These are phyloP conservation scores for Harmothoe impar DNA, from an alignment of 2,888 invertebrate genomes.

Conservation along the genomic window DNA sequence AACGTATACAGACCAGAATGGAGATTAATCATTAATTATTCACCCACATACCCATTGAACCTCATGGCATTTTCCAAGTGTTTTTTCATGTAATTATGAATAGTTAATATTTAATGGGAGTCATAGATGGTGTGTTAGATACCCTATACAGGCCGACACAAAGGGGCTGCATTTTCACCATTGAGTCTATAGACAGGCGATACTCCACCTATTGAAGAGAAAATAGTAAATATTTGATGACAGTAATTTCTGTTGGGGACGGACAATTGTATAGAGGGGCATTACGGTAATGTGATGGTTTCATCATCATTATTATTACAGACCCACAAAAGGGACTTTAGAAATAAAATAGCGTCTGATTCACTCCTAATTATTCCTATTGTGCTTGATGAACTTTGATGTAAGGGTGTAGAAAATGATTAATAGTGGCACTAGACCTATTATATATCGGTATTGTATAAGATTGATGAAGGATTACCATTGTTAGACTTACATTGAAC, in stretches of 20 bases:
- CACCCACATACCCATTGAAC: not conserved
- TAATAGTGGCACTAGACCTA: too few species aligned
- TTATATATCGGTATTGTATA: too few species aligned
- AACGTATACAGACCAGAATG: not conserved
- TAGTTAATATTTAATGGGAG: slow-evolving; percentile 29
- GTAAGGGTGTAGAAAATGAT: too few species aligned
- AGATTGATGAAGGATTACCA: too few species aligned
- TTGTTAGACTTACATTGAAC: too few species aligned
- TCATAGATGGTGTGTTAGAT: slow-evolving; percentile 13
- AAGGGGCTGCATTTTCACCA: not conserved
- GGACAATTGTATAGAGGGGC: too few species aligned
- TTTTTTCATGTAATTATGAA: slow-evolving; percentile 10
- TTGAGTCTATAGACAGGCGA: not conserved
- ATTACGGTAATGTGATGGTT: too few species aligned
- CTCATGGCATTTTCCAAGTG: slow-evolving; percentile 9
- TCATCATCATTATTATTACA: too few species aligned
- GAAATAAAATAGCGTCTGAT: too few species aligned
- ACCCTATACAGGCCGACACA: not conserved
- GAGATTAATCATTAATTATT: not conserved
- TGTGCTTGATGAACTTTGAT: too few species aligned
- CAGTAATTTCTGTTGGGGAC: not conserved
- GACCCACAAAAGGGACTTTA: too few species aligned
- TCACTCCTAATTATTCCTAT: too few species aligned
- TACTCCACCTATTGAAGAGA: not conserved
- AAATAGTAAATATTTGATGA: slow-evolving; percentile 22